Conservation (phyloP, 1,140 invertebrate species). For the Euwallacea fornicatus region DNA sequence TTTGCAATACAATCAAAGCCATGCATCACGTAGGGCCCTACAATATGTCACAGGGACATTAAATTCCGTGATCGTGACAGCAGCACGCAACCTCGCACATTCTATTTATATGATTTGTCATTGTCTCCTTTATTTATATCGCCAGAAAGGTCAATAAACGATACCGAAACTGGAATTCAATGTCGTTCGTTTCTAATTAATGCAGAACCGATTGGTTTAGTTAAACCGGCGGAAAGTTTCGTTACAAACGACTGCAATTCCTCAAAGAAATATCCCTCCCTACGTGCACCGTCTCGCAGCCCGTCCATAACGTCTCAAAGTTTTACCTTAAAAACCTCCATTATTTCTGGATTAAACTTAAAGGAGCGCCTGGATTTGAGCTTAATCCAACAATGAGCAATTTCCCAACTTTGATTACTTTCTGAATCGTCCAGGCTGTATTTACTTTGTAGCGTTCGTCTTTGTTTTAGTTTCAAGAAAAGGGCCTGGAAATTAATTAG, state of each 20-base stretch:
- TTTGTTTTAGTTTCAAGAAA: constrained; percentile 29
- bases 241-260: neutral
- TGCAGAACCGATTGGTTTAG: neutral
- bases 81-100: constrained; percentile 28
- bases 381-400: constrained; percentile 41
- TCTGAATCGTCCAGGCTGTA: constrained; percentile 38
- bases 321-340: constrained; percentile 33
- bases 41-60: constrained; percentile 24
- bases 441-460: constrained; percentile 38
- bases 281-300: neutral
- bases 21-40: constrained; percentile 24
- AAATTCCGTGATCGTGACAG: constrained; percentile 25
- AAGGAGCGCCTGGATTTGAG: constrained; percentile 28
- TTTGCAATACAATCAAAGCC: constrained; percentile 14
- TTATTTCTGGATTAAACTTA: constrained; percentile 41
- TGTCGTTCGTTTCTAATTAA: neutral
- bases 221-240: neutral
- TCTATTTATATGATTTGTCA: constrained; percentile 30
- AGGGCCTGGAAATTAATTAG: constrained; percentile 29
- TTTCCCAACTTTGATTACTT: constrained; percentile 43
- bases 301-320: constrained; percentile 8
- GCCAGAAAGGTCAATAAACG: too few relatives aligned
- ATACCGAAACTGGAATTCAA: neutral
- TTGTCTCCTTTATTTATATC: constrained; percentile 26
- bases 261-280: constrained; percentile 4